A percentile compares a stretch with the other conserved stretches of the same genome.
phyloP scores from a whole-genome alignment of 2,888 invertebrate genomes.

The Lasioglossum pauxillum region DNA sequence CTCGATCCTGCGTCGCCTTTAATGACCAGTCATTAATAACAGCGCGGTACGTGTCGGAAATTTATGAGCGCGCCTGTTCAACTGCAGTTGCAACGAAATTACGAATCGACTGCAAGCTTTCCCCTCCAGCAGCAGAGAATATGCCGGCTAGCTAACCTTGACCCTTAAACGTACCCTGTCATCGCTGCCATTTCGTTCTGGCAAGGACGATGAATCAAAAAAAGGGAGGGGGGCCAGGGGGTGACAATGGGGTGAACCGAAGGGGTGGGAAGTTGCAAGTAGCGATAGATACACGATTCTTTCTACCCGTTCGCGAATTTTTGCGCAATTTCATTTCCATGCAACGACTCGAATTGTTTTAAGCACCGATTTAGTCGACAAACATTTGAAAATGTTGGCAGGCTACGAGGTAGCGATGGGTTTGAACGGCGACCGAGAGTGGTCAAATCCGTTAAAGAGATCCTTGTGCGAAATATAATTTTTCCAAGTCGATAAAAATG shows the following conservation, averaged over 20 bases:
- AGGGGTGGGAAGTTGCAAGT: background rate
- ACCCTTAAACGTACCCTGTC: slow-evolving; percentile 49
- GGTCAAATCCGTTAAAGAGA: background rate
- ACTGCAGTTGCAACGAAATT: slow-evolving; percentile 61
- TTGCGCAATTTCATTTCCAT: slow-evolving; percentile 4
- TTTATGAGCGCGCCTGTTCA: slow-evolving; percentile 59
- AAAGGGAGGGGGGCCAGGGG: background rate
- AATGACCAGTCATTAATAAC: slow-evolving; percentile 61
- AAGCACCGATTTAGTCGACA: slow-evolving; percentile 4
- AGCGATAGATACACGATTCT: slow-evolving; percentile 1
- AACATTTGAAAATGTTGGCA: slow-evolving; percentile 8
- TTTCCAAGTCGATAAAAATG: background rate
- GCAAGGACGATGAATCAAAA: slow-evolving; percentile 36
- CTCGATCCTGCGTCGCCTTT: slow-evolving; percentile 54
- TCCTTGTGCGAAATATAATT: background rate
- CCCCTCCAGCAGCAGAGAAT: slow-evolving; percentile 36
- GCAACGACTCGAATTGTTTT: slow-evolving; percentile 5
- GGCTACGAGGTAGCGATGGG: background rate
- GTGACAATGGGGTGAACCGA: background rate
- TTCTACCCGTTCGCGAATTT: background rate
- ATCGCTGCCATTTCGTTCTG: slow-evolving; percentile 48
- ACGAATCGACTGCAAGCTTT: slow-evolving; percentile 53
- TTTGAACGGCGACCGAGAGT: background rate
- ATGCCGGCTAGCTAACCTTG: slow-evolving; percentile 48
- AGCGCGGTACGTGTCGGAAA: slow-evolving; percentile 53